phyloP scores from a whole-genome alignment of 1,140 invertebrate species.

The Aphelinus atriplicis region DNA sequence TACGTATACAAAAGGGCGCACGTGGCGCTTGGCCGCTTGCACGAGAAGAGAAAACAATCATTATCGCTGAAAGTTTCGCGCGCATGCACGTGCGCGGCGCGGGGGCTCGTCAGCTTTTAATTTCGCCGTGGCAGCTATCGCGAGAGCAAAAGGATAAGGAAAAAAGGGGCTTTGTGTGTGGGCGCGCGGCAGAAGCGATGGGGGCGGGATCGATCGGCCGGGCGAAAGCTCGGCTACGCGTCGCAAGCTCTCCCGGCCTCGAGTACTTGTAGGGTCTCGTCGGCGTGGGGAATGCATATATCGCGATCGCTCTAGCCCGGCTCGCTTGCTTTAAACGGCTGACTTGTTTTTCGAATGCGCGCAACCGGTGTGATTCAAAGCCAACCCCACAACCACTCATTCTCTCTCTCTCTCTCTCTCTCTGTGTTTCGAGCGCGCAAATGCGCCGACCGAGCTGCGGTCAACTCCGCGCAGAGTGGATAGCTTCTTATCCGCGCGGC shows the following conservation, averaged over 20 bases:
- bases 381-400: background rate
- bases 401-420: too few species aligned
- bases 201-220: constrained; percentile 22
- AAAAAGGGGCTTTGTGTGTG: too few species aligned
- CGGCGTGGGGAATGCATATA: background rate
- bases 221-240: background rate
- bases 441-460: background rate
- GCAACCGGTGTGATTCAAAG: constrained; percentile 24
- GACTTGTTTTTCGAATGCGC: constrained; percentile 30
- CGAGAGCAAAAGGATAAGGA: background rate
- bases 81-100: background rate
- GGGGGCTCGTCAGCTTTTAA: constrained; percentile 25
- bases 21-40: too few species aligned
- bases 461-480: too few species aligned
- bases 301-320: background rate
- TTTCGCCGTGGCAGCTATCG: constrained; percentile 1
- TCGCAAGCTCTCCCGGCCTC: background rate
- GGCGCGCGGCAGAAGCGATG: background rate
- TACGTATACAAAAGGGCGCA: too few species aligned
- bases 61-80: constrained; percentile 34
- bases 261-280: background rate
- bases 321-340: constrained; percentile 18
- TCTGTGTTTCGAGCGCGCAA: background rate
- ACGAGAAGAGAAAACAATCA: constrained; percentile 13
- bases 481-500: too few species aligned